phyloP scores from a whole-genome alignment of 2,113 vertebrate genomes.

The Pycnonotus jocosus region DNA sequence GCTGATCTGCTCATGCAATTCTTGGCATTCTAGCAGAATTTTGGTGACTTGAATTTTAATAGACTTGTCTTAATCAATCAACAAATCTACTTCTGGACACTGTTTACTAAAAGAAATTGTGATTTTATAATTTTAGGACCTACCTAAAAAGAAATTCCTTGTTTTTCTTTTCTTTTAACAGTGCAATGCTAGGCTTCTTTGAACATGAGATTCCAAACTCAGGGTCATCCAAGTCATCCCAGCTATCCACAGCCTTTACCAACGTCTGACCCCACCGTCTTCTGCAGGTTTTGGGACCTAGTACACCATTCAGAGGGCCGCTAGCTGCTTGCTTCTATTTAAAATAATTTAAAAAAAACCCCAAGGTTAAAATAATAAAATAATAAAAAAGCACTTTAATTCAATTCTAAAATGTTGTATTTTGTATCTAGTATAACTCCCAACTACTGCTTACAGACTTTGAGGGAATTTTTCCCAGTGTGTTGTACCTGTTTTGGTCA shows the following conservation, averaged over 20 bases:
- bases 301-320: conserved; percentile 65
- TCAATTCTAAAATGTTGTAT: background rate
- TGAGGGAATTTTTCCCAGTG: background rate
- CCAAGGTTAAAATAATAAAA: background rate
- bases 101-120: background rate
- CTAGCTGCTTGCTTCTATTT: conserved; percentile 71
- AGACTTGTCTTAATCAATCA: background rate
- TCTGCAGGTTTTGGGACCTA: conserved; percentile 77
- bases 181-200: conserved; percentile 83
- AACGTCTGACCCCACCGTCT: conserved; percentile 89
- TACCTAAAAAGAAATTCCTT: conserved; percentile 74
- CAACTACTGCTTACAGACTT: background rate
- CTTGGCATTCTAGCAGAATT: background rate
- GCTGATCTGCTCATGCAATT: background rate
- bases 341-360: background rate
- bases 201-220: conserved; percentile 83
- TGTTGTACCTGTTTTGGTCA: background rate
- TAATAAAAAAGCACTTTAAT: background rate
- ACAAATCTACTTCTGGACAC: background rate
- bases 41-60: background rate
- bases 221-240: conserved; percentile 80
- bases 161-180: conserved; percentile 76
- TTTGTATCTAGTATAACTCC: background rate
- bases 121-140: conserved; percentile 2
- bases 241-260: conserved; percentile 80